phyloP scores from a whole-genome alignment of 2,888 invertebrate species.

The Eristalis tenax region DNA sequence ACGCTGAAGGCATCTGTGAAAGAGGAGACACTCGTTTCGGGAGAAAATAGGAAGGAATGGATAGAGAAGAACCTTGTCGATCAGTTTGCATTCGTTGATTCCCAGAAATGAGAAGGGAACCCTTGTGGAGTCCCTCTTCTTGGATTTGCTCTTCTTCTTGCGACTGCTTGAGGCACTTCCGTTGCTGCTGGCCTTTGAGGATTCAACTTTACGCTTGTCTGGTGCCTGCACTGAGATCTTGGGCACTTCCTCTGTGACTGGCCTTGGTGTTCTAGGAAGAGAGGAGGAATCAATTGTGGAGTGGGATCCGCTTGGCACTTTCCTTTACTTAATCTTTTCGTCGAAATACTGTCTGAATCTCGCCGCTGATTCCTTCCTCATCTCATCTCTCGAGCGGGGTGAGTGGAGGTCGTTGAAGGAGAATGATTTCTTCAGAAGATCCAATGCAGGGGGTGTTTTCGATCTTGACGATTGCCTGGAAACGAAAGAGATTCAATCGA shows the following conservation, averaged over 20 bases:
- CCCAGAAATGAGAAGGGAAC: slow-evolving; percentile 74
- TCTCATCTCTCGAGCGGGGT: background rate
- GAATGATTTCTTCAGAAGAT: slow-evolving; percentile 75
- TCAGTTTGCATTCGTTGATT: slow-evolving; percentile 49
- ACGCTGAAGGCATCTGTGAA: slow-evolving; percentile 73
- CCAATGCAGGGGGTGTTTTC: slow-evolving; percentile 68
- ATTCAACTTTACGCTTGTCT: slow-evolving; percentile 43
- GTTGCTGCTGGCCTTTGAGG: slow-evolving; percentile 73
- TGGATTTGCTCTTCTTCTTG: slow-evolving; percentile 63
- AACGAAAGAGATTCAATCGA: background rate
- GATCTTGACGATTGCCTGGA: slow-evolving; percentile 38
- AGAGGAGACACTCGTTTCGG: background rate
- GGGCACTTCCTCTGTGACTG: slow-evolving; percentile 70
- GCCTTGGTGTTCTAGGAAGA: slow-evolving; percentile 40
- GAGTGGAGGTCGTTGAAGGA: slow-evolving; percentile 77
- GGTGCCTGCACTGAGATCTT: slow-evolving; percentile 76
- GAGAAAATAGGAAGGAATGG: background rate
- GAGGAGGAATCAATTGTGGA: background rate
- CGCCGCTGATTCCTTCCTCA: slow-evolving; percentile 3
- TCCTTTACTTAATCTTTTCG: slow-evolving; percentile 34
- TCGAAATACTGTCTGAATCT: slow-evolving; percentile 22
- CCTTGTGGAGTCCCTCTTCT: slow-evolving; percentile 42
- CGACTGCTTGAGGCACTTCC: slow-evolving; percentile 71
- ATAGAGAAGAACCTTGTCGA: slow-evolving; percentile 29
- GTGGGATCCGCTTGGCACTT: background rate